A percentile compares a stretch with the other conserved stretches of the same genome.
Conservation (phyloP, 1,140 invertebrate genomes). For the Meteorus sp. region DNA sequence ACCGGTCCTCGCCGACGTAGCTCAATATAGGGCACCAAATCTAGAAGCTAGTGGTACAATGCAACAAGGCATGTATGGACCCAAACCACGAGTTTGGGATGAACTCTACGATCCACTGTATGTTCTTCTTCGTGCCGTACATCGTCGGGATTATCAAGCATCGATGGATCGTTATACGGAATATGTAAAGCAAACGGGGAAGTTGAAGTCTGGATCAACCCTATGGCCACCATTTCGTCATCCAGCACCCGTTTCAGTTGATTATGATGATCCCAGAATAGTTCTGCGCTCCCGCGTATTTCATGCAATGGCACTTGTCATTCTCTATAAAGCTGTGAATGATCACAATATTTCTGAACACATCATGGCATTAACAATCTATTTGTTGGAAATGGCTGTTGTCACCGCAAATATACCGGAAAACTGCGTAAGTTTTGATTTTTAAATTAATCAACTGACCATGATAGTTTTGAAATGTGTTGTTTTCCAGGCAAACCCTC, state of each 20-base stretch:
- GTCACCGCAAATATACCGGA: slow-evolving; percentile 64
- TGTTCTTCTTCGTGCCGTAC: slow-evolving; percentile 85
- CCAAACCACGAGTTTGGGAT: slow-evolving; percentile 87
- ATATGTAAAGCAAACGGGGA: slow-evolving; percentile 70
- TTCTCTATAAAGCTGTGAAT: slow-evolving; percentile 82
- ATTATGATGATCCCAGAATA: slow-evolving; percentile 73
- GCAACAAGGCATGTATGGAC: slow-evolving; percentile 93
- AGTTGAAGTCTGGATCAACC: slow-evolving; percentile 65
- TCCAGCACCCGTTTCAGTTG: slow-evolving; percentile 65
- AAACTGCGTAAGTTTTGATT: slow-evolving; percentile 44
- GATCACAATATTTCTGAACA: slow-evolving; percentile 79
- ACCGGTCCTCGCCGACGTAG: slow-evolving; percentile 76
- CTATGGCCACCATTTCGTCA: slow-evolving; percentile 85
- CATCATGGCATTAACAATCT: slow-evolving; percentile 81
- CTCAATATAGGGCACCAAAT: slow-evolving; percentile 77
- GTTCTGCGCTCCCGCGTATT: slow-evolving; percentile 78
- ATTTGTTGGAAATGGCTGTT: slow-evolving; percentile 83
- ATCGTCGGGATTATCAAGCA: slow-evolving; percentile 89
- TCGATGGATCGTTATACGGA: slow-evolving; percentile 88
- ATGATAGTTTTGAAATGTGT: slow-evolving; percentile 25
- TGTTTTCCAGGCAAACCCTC: slow-evolving; percentile 47
- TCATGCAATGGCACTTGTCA: slow-evolving; percentile 81
- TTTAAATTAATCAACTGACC: background rate
- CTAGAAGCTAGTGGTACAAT: slow-evolving; percentile 80
- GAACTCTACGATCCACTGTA: slow-evolving; percentile 92